Conservation (phyloP, 1,140 invertebrate species). For the Diachasma alloeum region DNA sequence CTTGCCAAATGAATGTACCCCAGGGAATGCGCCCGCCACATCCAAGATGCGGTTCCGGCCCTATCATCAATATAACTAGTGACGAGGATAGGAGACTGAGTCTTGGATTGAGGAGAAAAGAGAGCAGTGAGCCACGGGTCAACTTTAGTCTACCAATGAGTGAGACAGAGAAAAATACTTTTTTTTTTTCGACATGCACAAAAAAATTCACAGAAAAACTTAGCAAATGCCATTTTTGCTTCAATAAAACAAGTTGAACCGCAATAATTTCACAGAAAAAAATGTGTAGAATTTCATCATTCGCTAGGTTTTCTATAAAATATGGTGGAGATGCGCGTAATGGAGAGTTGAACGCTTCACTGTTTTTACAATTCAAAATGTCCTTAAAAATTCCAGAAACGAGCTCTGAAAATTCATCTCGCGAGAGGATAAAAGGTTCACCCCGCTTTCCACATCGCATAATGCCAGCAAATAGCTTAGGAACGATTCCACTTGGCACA, state of each 20-base stretch:
- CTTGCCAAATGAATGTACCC: slow-evolving; percentile 56
- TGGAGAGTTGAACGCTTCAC: no score
- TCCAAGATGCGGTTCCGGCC: slow-evolving; percentile 59
- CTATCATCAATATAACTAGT: slow-evolving; percentile 62
- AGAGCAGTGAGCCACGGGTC: slow-evolving; percentile 67
- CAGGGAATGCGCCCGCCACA: slow-evolving; percentile 59
- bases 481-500: slow-evolving; percentile 53
- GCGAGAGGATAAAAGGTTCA: slow-evolving; percentile 66
- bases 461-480: slow-evolving; percentile 72
- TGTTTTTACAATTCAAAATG: neutral
- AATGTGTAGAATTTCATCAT: no score
- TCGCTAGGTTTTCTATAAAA: no score
- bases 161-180: slow-evolving; percentile 31
- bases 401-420: slow-evolving; percentile 50
- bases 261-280: no score
- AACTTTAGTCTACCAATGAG: slow-evolving; percentile 71
- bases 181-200: no score
- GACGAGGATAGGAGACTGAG: slow-evolving; percentile 59
- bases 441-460: slow-evolving; percentile 78
- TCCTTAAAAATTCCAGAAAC: slow-evolving; percentile 35
- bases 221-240: no score
- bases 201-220: no score
- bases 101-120: slow-evolving; percentile 53
- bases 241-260: no score
- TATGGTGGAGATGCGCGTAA: no score